These are phyloP conservation scores for Epinotia bilunana DNA, from an alignment of 2,888 invertebrate genomes.

Conservation along the genomic window DNA sequence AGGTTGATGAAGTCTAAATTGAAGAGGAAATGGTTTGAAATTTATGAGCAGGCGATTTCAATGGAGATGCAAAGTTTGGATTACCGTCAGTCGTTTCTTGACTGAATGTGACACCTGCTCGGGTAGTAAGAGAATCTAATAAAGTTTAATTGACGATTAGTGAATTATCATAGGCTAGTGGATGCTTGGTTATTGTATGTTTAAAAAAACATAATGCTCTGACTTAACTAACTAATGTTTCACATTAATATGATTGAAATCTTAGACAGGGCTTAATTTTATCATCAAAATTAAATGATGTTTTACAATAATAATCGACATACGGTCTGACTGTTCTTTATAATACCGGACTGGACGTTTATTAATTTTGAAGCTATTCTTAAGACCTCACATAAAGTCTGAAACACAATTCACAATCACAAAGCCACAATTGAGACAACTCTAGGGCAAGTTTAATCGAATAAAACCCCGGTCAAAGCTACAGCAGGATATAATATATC, in stretches of 20 bases:
- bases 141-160: no score
- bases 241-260: no score
- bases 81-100: conserved; percentile 6
- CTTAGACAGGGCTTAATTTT: no score
- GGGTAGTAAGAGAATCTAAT: not conserved
- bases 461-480: conserved; percentile 28
- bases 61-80: conserved; percentile 1
- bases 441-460: conserved; percentile 16
- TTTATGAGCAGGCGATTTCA: conserved; percentile 21
- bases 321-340: not conserved
- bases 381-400: not conserved
- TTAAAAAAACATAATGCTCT: no score
- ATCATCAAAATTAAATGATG: no score
- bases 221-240: no score
- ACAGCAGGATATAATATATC: conserved; percentile 44
- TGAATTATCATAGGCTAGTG: no score
- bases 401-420: not conserved
- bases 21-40: conserved; percentile 19
- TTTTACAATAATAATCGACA: no score
- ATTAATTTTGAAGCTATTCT: not conserved
- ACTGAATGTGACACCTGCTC: conserved; percentile 4
- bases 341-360: not conserved
- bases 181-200: no score
- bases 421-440: conserved; percentile 16
- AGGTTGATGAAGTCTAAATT: conserved; percentile 31